A percentile compares a stretch with the other conserved stretches of the same genome.
Conservation (phyloP, 2,113 vertebrate genomes). For the Macaca fascicularis region DNA sequence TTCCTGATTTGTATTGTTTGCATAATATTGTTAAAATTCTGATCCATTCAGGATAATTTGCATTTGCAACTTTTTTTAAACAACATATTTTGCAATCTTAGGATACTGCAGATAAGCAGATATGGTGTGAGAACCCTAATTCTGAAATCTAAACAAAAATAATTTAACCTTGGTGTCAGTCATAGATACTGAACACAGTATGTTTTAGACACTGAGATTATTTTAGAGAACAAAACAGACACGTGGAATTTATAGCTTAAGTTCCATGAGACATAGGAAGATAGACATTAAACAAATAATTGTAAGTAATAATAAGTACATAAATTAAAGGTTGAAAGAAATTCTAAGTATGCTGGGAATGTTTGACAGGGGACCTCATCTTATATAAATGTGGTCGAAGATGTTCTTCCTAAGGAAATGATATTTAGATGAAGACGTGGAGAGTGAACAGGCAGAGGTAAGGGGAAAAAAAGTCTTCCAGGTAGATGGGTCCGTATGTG, state of each 20-base stretch:
- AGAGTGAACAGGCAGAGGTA: background rate
- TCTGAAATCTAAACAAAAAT: constrained; percentile 4
- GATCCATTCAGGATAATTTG: background rate
- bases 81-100: background rate
- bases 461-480: background rate
- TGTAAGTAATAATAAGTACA: background rate
- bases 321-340: constrained; percentile 12
- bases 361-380: background rate
- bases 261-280: background rate
- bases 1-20: background rate
- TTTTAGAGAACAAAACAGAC: background rate
- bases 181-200: background rate
- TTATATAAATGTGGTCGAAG: background rate
- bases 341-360: background rate
- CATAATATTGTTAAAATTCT: background rate
- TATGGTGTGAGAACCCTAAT: background rate
- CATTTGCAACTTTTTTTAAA: background rate
- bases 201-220: background rate
- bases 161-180: background rate
- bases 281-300: constrained; percentile 8
- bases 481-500: background rate
- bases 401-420: background rate
- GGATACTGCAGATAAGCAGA: background rate
- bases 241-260: constrained; percentile 18
- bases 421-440: background rate